A percentile compares a stretch with the other conserved stretches of the same genome.
phyloP scores from a whole-genome alignment of 1,140 invertebrate species.

The Atta texana region DNA sequence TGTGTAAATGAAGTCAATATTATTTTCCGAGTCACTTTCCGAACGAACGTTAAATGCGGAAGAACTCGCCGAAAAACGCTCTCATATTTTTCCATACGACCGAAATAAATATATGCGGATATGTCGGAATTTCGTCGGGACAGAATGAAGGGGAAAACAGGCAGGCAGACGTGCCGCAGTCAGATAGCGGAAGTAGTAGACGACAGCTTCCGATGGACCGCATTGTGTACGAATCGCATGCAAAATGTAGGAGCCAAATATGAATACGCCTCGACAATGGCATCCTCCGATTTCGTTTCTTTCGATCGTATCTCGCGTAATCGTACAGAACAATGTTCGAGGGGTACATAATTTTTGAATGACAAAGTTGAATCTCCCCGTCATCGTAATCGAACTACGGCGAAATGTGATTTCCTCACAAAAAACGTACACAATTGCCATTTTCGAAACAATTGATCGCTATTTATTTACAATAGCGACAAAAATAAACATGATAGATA shows the following conservation, averaged over 20 bases:
- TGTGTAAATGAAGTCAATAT: conserved; percentile 8
- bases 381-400: conserved; percentile 27
- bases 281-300: conserved; percentile 68
- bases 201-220: conserved; percentile 83
- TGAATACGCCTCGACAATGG: conserved; percentile 71
- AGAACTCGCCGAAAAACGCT: conserved; percentile 56
- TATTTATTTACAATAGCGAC: not conserved
- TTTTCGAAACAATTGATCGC: not conserved
- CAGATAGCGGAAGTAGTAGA: conserved; percentile 81
- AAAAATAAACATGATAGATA: not conserved
- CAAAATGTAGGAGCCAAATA: conserved; percentile 80
- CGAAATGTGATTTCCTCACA: conserved; percentile 14
- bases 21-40: conserved; percentile 29
- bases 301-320: conserved; percentile 67
- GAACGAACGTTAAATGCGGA: conserved; percentile 13
- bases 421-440: not conserved
- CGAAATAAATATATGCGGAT: conserved; percentile 65
- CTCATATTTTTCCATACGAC: conserved; percentile 54
- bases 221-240: conserved; percentile 81
- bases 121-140: conserved; percentile 68
- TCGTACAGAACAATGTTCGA: conserved; percentile 51
- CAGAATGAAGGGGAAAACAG: conserved; percentile 65
- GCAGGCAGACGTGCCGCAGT: conserved; percentile 68
- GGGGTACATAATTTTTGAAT: conserved; percentile 60
- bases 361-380: conserved; percentile 5